Evolutionary conservation across 2,113 vertebrate species (phyloP), one percentile per base, ranked within the genome.

Genomic region (Cyanocitta stelleri): DNA sequence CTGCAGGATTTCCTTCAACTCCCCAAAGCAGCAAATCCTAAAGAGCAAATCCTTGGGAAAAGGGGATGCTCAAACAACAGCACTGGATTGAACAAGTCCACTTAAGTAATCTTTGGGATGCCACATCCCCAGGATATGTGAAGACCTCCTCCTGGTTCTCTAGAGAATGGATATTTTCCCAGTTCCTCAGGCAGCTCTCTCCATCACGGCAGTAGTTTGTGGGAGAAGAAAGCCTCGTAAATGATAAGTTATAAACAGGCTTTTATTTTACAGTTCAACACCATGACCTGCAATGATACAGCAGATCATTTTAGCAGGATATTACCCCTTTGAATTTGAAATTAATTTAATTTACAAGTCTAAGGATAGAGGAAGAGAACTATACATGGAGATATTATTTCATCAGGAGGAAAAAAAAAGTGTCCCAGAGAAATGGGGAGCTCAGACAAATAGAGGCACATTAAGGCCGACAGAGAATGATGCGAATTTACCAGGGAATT

Each of bases 401-500:
- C 89, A 93, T 76, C 93, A 76, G 76, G 9, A 1, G 9, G 7
- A 35, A 59, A 55, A 72, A 91, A 78, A 48, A 83, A 27, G 84
- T 8, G 51, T 74, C 90, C 87, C 68, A 92, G 68, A 93, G 90
- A 75, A 95, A 84, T 79, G 52, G 87, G 93, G 37, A 94, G 88
- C 86, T 95, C 93, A 92, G 72, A 94, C 86, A 96, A 95, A 93
- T 27, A 90, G 96, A 90, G 80, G 88, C 76, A 76, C 93, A 93
- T 96, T 95, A 94, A 93, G 76, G 86, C 66, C 4, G 54, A 93
- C 85, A 93, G 69, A 89, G 93, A 97, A 68, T 82, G 88, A 96
- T 95, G 93, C 4, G 93, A 95, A 92, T 96, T 95, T 97, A 77
- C 85, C 85, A 74, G 88, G 83, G 90, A 97, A 92, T 93, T 96